phyloP scores from a whole-genome alignment of 2,888 invertebrate species.

The Rhyacophila evoluta region DNA sequence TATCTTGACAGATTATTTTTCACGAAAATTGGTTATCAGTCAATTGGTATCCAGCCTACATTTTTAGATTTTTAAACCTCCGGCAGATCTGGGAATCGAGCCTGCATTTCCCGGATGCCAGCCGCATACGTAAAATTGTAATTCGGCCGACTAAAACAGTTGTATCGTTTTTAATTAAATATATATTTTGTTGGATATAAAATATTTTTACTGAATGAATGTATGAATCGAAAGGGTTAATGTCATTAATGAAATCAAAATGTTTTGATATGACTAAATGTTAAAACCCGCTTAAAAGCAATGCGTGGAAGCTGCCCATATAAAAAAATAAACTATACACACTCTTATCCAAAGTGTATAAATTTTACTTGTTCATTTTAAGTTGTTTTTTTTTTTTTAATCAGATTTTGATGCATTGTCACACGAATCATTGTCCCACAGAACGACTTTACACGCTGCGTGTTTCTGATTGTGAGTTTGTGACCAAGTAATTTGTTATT shows the following conservation, averaged over 20 bases:
- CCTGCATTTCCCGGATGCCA: no score
- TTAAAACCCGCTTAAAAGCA: constrained; percentile 12
- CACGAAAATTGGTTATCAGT: no score
- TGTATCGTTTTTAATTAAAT: no score
- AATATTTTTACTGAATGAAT: no score
- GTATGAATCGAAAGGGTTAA: constrained; percentile 20
- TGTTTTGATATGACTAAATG: constrained; percentile 32
- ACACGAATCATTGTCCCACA: constrained; percentile 12
- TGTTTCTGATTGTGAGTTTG: constrained; percentile 7
- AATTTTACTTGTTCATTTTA: neutral
- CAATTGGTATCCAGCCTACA: no score
- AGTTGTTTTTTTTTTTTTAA: neutral
- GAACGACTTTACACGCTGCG: neutral
- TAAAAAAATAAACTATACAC: neutral
- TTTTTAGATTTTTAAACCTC: no score
- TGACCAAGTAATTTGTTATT: constrained; percentile 33
- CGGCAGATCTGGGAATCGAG: no score
- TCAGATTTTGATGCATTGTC: constrained; percentile 38
- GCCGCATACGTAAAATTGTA: no score
- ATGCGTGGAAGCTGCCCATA: constrained; percentile 32
- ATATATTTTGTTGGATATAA: no score
- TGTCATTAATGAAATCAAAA: constrained; percentile 49
- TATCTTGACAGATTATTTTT: no score
- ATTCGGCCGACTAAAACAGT: no score
- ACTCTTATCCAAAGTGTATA: neutral